Evolutionary conservation across 2,113 vertebrate species (phyloP), one percentile per base, ranked within the genome.

Genomic region (Passer domesticus): DNA sequence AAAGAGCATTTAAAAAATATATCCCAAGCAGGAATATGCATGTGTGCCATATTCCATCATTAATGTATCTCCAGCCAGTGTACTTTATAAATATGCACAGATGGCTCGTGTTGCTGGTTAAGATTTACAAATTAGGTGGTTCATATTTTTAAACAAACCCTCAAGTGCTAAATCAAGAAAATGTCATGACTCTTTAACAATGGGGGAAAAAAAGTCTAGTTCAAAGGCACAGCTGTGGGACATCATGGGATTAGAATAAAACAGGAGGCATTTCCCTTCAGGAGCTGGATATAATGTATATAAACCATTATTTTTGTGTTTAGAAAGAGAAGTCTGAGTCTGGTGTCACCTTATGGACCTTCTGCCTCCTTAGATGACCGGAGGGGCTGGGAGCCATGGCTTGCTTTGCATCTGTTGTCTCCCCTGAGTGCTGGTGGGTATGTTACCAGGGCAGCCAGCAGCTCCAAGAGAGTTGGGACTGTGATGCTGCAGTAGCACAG

Each of bases 111-210:
- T 86, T 90, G 90, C 85, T 83, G 62, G 50, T 81, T 86, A 60
- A 88, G 90, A 88, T 92, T 95, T 96, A 88, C 60, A 90, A 77
- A 80, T 83, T 93, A 10, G 13, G 47, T 75, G 35, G 33, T 72
- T 95, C 16, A 3, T 93, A 87, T 78, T 94, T 90, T 93, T 75
- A 89, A 96, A 83, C 78, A 95, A 88, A 96, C 72, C 47, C 37
- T 53, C 73, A 68, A 89, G 41, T 59, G 47, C 94, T 93, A 92
- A 90, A 94, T 74, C 95, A 83, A 94, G 92, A 87, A 86, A 95
- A 87, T 81, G 60, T 81, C 90, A 83, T 67, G 81, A 63, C 41
- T 80, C 68, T 74, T 73, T 87, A 87, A 88, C 67, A 80, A 53
- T 73, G 70, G 58, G 70, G 58, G 66, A 23, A 23, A 75, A 83